Conservation (phyloP, 2,797 vertebrate genomes). For the Sebastes oblongus region DNA sequence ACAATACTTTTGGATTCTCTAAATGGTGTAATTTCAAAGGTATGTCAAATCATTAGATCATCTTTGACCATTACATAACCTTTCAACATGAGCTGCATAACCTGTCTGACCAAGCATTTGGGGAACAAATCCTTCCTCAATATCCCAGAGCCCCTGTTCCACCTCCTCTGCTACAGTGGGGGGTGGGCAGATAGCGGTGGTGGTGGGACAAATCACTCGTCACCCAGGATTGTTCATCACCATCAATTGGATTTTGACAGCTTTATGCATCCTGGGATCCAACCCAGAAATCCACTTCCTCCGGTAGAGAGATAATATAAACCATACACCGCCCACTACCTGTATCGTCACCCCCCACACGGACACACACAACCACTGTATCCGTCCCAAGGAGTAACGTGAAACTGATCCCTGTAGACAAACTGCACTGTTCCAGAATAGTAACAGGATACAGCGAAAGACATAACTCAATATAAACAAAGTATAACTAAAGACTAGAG, state of each 20-base stretch:
- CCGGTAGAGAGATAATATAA: slow-evolving; percentile 49
- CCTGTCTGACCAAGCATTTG: neutral
- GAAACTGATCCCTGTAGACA: slow-evolving; percentile 17
- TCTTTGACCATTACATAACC: neutral
- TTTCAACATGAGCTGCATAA: neutral
- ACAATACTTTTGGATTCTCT: neutral
- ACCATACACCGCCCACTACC: slow-evolving; percentile 46
- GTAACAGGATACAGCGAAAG: slow-evolving; percentile 49
- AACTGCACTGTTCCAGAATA: slow-evolving; percentile 41
- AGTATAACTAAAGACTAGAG: slow-evolving; percentile 10
- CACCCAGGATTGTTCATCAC: slow-evolving; percentile 41
- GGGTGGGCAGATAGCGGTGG: neutral
- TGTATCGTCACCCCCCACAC: slow-evolving; percentile 2
- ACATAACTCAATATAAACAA: slow-evolving; percentile 36
- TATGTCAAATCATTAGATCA: neutral
- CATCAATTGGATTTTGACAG: slow-evolving; percentile 56
- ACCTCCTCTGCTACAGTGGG: neutral
- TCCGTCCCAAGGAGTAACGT: neutral
- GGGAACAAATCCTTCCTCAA: slow-evolving; percentile 8
- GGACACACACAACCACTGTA: slow-evolving; percentile 3
- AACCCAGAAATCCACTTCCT: slow-evolving; percentile 53
- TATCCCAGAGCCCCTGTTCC: neutral
- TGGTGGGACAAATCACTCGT: slow-evolving; percentile 18
- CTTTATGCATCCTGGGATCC: slow-evolving; percentile 59
- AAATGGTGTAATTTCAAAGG: neutral